Percentiles rank a stretch among this genome's conserved stretches.
These are phyloP conservation scores for Amphimedon queenslandica DNA, from an alignment of 37 sponge, comb jelly and placozoan species.

Conservation along the genomic window DNA sequence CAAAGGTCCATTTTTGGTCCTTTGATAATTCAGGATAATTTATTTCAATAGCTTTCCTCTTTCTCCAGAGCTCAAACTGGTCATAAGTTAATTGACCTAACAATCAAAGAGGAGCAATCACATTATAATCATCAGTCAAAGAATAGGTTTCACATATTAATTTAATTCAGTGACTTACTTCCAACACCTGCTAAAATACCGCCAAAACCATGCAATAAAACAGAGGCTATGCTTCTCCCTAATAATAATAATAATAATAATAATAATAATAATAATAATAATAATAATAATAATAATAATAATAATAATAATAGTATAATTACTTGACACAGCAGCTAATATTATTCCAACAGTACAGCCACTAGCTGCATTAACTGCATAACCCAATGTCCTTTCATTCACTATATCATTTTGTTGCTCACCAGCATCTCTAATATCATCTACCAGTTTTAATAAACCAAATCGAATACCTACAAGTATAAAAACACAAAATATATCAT, in stretches of 20 bases:
- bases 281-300: no score
- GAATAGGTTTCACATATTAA: no score
- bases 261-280: background rate
- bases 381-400: background rate
- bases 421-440: background rate
- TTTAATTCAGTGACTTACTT: background rate
- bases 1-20: conserved; percentile 24
- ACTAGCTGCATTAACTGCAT: conserved; percentile 32
- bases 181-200: background rate
- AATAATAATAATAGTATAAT: no score
- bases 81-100: conserved; percentile 37
- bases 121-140: no score
- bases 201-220: background rate
- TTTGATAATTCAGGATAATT: conserved; percentile 50
- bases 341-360: conserved; percentile 40
- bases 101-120: conserved; percentile 1
- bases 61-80: conserved; percentile 48
- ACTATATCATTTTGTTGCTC: background rate
- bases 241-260: background rate
- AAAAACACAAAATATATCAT: no score
- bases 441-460: background rate
- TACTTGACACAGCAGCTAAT: conserved; percentile 41
- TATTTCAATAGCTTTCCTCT: conserved; percentile 45
- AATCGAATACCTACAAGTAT: background rate
- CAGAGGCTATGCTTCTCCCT: background rate